Evolutionary conservation across 1,140 invertebrate species (phyloP).

Genomic region (Drosophila auraria): DNA sequence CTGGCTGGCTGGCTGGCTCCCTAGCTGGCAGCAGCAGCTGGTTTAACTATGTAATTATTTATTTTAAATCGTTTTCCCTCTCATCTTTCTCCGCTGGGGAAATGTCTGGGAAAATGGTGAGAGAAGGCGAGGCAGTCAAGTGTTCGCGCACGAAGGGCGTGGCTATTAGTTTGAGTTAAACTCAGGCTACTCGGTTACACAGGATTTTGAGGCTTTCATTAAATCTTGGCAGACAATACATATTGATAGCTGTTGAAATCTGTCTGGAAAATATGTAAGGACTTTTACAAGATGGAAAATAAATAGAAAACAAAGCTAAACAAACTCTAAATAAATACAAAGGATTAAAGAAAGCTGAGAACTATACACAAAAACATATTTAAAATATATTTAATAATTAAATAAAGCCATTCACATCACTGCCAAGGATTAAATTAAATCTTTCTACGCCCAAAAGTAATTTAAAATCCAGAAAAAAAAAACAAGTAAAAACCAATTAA

Average conservation of each 20-base stretch:
- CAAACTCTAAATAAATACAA: not conserved
- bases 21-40: slow-evolving; percentile 32
- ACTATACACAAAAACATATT: not conserved
- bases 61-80: slow-evolving; percentile 61
- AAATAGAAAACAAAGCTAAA: not conserved
- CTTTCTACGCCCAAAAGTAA: not conserved
- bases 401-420: not conserved
- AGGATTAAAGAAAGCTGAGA: not conserved
- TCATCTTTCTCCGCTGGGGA: slow-evolving; percentile 23
- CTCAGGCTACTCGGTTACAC: not conserved
- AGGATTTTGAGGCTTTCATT: not conserved
- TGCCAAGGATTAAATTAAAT: not conserved
- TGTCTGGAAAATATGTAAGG: not conserved
- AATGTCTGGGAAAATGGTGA: slow-evolving; percentile 2
- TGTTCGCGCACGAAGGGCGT: slow-evolving; percentile 29
- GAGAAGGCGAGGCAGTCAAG: slow-evolving; percentile 10
- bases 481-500: not conserved
- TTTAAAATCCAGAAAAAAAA: not conserved
- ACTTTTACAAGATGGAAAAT: not conserved
- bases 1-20: not conserved
- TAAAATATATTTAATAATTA: not conserved
- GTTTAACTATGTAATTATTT: slow-evolving; percentile 61
- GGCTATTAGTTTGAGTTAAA: slow-evolving; percentile 3
- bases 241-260: not conserved
- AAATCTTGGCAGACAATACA: not conserved